Conservation (phyloP, 2,888 invertebrate species). For the Hermaeophaga mercurialis region DNA sequence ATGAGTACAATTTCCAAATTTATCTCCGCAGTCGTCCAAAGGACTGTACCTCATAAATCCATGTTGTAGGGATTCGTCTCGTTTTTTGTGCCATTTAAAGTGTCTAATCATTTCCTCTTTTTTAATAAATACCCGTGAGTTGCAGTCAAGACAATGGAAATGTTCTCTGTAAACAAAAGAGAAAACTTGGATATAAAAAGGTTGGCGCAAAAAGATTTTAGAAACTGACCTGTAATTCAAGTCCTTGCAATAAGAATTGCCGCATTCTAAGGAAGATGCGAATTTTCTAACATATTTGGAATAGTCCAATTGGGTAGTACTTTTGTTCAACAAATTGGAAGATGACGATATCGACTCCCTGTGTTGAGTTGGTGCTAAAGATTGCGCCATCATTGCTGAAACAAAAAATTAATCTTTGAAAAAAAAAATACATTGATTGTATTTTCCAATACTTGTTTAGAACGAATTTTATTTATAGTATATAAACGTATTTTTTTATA, state of each 20-base stretch:
- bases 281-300: slow-evolving; percentile 88
- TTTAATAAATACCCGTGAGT: slow-evolving; percentile 87
- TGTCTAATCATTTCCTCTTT: slow-evolving; percentile 99
- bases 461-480: background rate
- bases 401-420: slow-evolving; percentile 49
- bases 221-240: slow-evolving; percentile 70
- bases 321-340: slow-evolving; percentile 63
- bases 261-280: slow-evolving; percentile 81
- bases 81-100: slow-evolving; percentile 99
- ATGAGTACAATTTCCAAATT: slow-evolving; percentile 75
- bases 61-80: slow-evolving; percentile 94
- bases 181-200: too few relatives aligned
- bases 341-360: slow-evolving; percentile 59
- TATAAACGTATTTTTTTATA: background rate
- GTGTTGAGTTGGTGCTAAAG: slow-evolving; percentile 56
- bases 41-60: slow-evolving; percentile 91
- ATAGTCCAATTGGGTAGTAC: slow-evolving; percentile 79
- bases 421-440: background rate
- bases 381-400: slow-evolving; percentile 62
- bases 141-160: slow-evolving; percentile 88
- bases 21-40: slow-evolving; percentile 89
- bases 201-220: background rate
- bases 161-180: slow-evolving; percentile 71
- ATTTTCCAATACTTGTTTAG: too few relatives aligned
- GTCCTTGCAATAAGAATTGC: slow-evolving; percentile 84